Base-by-base conservation (phyloP, 2,113 vertebrate genomes). In the Lasiurus cinereus region DNA sequence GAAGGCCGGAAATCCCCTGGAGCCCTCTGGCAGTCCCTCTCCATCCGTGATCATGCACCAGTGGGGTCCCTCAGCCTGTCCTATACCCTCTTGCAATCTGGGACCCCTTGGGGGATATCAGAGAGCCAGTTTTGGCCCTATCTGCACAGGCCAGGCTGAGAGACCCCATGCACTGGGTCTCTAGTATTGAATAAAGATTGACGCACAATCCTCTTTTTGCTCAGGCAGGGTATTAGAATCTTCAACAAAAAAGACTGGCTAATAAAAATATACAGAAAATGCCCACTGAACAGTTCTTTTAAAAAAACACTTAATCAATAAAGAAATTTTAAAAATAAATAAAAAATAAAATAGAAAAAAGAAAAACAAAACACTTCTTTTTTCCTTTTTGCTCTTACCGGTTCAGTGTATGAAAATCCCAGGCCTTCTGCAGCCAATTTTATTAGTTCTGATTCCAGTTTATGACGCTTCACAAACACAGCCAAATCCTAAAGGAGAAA, bases 371-470 rank as follows among this genome's bases (percentile, higher is more conserved):
- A 74, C 15, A 27, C 48, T 59, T 88, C 14, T 0, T 80, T 87
- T 95, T 96, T 70, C 24, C 33, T 52, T 18, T 79, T 95, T 50
- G 70, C 52, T 72, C 84, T 98, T 98, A 99, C 99, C 97, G 98
- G 99, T 94, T 99, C 99, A 0, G 97, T 98, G 96, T 99, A 99
- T 33, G 97, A 94, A 54, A 98, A 98, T 43, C 99, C 99, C 39
- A 99, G 98, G 14, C 98, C 98, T 0, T 97, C 97, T 22, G 99
- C 98, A 82, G 99, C 99, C 33, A 98, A 98, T 83, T 98, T 97
- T 84, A 99, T 96, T 19, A 99, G 98, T 94, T 99, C 98, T 66
- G 98, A 97, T 94, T 99, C 99, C 96, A 98, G 98, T 96, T 97
- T 98, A 97, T 99, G 98, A 62, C 99, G 99, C 72, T 98, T 98